Percentiles rank a stretch among this genome's conserved stretches.
phyloP scores from a whole-genome alignment of 2,797 vertebrate genomes.

The Eulemur albifrons region DNA sequence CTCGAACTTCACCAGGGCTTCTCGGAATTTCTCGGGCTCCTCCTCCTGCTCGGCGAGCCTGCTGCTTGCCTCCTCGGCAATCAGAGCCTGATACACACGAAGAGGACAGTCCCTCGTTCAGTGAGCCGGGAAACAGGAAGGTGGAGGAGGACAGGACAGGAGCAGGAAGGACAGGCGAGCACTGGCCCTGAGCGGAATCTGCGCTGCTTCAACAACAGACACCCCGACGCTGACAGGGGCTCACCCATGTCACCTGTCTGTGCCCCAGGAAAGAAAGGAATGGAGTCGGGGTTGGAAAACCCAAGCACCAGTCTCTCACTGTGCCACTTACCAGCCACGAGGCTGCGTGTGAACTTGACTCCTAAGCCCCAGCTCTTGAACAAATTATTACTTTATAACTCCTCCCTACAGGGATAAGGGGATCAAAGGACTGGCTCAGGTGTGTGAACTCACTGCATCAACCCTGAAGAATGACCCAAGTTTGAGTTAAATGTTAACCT shows the following conservation, averaged over 20 bases:
- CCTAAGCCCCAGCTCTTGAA: not conserved
- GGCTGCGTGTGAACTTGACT: not conserved
- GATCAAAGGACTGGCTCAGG: not conserved
- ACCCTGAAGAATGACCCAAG: not conserved
- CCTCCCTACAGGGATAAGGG: not conserved
- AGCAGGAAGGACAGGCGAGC: fast-evolving
- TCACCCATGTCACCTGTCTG: fast-evolving
- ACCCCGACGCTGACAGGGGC: fast-evolving
- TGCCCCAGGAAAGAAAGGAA: not conserved
- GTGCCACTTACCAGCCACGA: not conserved
- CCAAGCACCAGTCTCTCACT: not conserved
- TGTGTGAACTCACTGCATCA: not conserved
- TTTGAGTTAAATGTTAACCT: not conserved
- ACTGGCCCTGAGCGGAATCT: fast-evolving
- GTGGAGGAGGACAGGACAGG: too few species aligned
- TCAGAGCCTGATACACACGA: constrained; percentile 89
- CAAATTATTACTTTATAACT: not conserved
- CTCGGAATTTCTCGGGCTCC: constrained; percentile 94
- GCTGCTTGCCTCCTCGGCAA: constrained; percentile 93
- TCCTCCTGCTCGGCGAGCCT: constrained; percentile 93
- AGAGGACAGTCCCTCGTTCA: not conserved
- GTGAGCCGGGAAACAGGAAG: not conserved
- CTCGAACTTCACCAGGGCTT: constrained; percentile 93
- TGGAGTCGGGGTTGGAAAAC: fast-evolving
- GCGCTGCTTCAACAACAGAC: not conserved